Base-by-base conservation (phyloP, 2,888 invertebrate species). In the Drosophila rellima region DNA sequence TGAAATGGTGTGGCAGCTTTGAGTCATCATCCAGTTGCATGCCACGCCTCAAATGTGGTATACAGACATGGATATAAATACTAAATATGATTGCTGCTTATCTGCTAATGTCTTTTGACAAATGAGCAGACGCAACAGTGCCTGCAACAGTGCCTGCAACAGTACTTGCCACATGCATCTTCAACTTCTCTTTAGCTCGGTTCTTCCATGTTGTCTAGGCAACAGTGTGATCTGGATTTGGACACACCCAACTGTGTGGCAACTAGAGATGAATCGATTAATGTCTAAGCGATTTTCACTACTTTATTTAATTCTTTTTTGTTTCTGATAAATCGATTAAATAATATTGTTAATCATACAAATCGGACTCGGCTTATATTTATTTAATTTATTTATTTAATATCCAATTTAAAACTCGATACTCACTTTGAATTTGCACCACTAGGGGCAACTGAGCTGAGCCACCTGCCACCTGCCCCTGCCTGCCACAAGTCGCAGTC, bases 61-160 rank as follows among this genome's bases (percentile, higher is more conserved):
- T 17, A 51, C 18, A 54, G 33, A 29, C 26, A 13, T 29, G 11
- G 33, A 11, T 40, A 35, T 33, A 51, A 44, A 42, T 59, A 42
- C 23, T 69, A 48, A 56, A 40, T 71, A 23, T 78, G 67, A 77
- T 77, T 77, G 73, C 47, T 56, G 68, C 44, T 61, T 75, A 78
- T 75, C 75, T 78, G 65, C 70, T 81, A 78, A 86, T 81, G 76
- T 75, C 72, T 75, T 70, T 54, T 81, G 82, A 78, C 84, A 87
- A 81, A 81, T 82, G 83, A 87, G 81, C 70, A 80, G 80, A 18
- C 59, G 78, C 74, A 77, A 74, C 61, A 69, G 40, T 59, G 65
- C 31, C 44, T 61, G 74, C 74, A 68, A 68, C 59, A 47, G 52
- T 60, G 47, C 15, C 44, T 37, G 64, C 55, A 26, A 42, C 40